Evolutionary conservation across 2,888 invertebrate species (phyloP), one percentile per base, ranked within the genome.

Genomic region (Adela reaumurella): DNA sequence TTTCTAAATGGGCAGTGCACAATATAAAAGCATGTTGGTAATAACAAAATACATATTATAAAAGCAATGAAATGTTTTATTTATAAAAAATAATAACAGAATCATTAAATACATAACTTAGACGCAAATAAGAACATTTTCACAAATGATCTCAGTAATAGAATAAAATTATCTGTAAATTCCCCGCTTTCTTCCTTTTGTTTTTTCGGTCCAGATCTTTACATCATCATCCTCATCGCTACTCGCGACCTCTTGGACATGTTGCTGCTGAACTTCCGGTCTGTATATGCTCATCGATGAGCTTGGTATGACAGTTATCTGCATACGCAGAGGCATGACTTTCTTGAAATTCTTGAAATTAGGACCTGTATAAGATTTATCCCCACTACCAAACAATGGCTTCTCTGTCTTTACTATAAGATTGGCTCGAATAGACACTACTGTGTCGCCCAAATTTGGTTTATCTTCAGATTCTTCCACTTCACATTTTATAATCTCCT

Each of bases 291-390:
- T 35, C 35, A 11, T 35, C n/a, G n/a, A 8, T 14, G 35, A 35
- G 14, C 35, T 8, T 14, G 35, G 35, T 14, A 35, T 35, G 3
- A 35, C 14, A 35, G 35, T 42, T 14, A 66, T 58, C 52, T 70
- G 68, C 62, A 64, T 68, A 57, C 67, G 74, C 6, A 73, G 43
- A 51, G 77, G 78, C 77, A 77, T 77, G 17, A 77, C 68, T 54
- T 78, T 78, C 58, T 74, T 74, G 51, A 78, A 77, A 52, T 66
- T 78, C 52, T 78, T 78, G 56, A 76, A 78, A 57, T 78, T 77
- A 50, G 62, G 69, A 1, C 62, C 50, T 49, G 56, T 55, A 46
- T 43, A 8, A 14, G 35, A 14, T 35, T 3, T 35, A 14, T 14
- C 14, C 11, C 35, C n/a, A 14, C 10, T 24, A 10, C 16, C 3